These are phyloP conservation scores for Brachyrhaphis roseni DNA, from an alignment of 2,797 vertebrate species.

Conservation along the genomic window DNA sequence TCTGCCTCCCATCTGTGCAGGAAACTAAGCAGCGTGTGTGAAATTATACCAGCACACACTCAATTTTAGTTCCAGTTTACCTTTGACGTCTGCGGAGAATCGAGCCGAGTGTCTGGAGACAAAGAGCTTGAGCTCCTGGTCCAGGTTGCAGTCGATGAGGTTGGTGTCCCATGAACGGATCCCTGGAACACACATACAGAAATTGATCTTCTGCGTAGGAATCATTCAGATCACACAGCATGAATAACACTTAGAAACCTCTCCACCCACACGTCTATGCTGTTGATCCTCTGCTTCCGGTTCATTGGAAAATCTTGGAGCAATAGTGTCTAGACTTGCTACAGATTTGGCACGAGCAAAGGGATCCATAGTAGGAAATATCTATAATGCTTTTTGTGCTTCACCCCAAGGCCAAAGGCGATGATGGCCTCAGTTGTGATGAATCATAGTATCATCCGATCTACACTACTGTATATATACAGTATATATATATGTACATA, in stretches of 20 bases:
- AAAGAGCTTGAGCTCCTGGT: constrained; percentile 97
- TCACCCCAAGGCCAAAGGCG: constrained; percentile 18
- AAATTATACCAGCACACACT: constrained; percentile 1
- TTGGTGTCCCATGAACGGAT: constrained; percentile 98
- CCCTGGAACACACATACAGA: constrained; percentile 79
- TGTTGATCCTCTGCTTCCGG: constrained; percentile 12
- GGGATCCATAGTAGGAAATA: constrained; percentile 74
- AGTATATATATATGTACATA: not conserved
- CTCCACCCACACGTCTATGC: not conserved
- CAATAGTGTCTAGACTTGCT: constrained; percentile 28
- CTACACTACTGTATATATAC: not conserved
- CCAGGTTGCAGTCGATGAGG: constrained; percentile 94
- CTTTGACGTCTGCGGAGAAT: constrained; percentile 95
- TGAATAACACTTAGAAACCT: constrained; percentile 12
- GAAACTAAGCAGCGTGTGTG: not conserved
- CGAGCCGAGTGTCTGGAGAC: constrained; percentile 97
- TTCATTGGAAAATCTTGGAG: constrained; percentile 43
- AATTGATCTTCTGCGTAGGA: not conserved
- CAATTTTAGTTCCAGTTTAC: constrained; percentile 76
- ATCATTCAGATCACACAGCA: constrained; percentile 13
- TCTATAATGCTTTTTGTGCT: constrained; percentile 55
- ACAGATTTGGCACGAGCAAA: constrained; percentile 38
- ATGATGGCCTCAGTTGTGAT: constrained; percentile 29
- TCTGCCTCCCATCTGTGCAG: constrained; percentile 5
- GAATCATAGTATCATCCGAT: constrained; percentile 52